Evolutionary conservation across 2,797 vertebrate species (phyloP), one percentile per base, ranked within the genome.

Genomic region (Adrianichthys oophorus): DNA sequence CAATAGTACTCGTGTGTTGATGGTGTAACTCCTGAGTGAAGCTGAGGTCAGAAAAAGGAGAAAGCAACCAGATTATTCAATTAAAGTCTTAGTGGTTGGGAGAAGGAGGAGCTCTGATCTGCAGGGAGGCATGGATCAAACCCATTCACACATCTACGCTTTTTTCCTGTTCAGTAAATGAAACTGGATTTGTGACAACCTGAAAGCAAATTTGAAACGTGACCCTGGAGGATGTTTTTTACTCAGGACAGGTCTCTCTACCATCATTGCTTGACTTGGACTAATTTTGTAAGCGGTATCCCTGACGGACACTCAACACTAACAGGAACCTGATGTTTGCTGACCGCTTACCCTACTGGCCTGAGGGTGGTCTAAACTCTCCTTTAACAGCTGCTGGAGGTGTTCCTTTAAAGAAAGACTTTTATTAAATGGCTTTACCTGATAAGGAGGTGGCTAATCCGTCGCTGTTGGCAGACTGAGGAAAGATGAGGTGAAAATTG

Each of bases 11-110:
- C 5, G n/a, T 7, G 50, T 21, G 6, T 15, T 15, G 4, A 29
- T 45, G 53, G 41, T 32, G 24, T 37, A 5, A 4, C 19, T 4
- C 19, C 24, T 1, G 48, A 43, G 46, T 10, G 40, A 7, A 29
- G 41, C 48, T 3, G 45, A 70, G 68, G 62, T 67, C 67, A 70
- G 37, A 41, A 43, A 44, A 56, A 67, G 52, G 68, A 5, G 7
- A 46, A 6, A 32, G 56, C 21, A 14, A 24, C 63, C 52, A n/a
- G 73, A 62, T 84, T 70, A 84, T 76, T 80, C 1, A 7, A 84
- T 85, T 82, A 80, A 78, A 47, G 84, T 68, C 66, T 85, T 82
- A 85, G 74, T 2, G 64, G 50, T 62, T 48, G 51, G 24, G 45
- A 62, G 40, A 14, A 49, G 32, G 53, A 50, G 32, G 8, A 13